Evolutionary conservation across 2,113 vertebrate genomes (phyloP).

Genomic region (Pionites leucogaster): DNA sequence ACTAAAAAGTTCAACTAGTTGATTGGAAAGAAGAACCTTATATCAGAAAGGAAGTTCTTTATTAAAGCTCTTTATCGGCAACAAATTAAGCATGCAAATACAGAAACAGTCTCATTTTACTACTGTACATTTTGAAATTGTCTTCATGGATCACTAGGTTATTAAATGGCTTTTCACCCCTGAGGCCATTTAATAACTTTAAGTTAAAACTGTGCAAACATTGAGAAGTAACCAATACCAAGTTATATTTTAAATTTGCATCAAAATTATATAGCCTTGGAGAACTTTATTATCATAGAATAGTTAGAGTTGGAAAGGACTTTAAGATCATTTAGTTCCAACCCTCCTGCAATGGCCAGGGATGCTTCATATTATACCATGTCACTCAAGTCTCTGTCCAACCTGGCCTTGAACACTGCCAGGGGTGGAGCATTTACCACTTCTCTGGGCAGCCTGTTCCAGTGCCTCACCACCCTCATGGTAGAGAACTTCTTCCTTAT

Average conservation of each 20-base stretch:
- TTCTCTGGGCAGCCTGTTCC: background rate
- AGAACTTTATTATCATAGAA: background rate
- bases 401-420: background rate
- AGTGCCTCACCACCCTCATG: background rate
- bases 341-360: background rate
- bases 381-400: background rate
- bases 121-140: constrained; percentile 52
- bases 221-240: constrained; percentile 59
- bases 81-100: constrained; percentile 64
- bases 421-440: background rate
- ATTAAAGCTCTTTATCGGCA: constrained; percentile 21
- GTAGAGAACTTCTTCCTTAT: background rate
- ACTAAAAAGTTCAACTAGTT: background rate
- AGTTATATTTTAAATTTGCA: constrained; percentile 53
- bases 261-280: constrained; percentile 11
- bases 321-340: background rate
- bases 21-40: background rate
- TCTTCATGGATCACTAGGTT: constrained; percentile 62
- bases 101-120: constrained; percentile 41
- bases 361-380: background rate
- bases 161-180: constrained; percentile 63
- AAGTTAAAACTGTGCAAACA: constrained; percentile 59
- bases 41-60: constrained; percentile 31
- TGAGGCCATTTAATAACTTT: constrained; percentile 20
- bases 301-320: background rate